Evolutionary conservation across 2,888 invertebrate genomes (phyloP).

Genomic region (Plagodis dolabraria): DNA sequence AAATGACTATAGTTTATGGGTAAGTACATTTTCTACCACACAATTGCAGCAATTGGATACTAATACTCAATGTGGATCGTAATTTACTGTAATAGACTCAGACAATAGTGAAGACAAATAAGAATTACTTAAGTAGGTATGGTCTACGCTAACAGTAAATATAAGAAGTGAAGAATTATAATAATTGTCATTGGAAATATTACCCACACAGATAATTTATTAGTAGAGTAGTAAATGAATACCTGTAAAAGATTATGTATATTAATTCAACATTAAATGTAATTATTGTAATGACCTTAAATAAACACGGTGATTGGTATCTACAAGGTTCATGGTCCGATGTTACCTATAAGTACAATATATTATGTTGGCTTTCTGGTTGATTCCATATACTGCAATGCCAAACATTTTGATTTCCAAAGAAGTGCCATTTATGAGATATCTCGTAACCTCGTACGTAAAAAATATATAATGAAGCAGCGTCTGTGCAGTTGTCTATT

Average conservation of each 20-base stretch:
- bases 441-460: too few relatives aligned
- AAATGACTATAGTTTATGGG: slow-evolving; percentile 55
- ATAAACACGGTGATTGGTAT: neutral
- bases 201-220: slow-evolving; percentile 60
- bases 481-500: too few relatives aligned
- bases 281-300: slow-evolving; percentile 4
- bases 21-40: slow-evolving; percentile 67
- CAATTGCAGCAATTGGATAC: slow-evolving; percentile 66
- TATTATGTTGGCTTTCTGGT: too few relatives aligned
- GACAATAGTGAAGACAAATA: slow-evolving; percentile 65
- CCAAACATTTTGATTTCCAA: too few relatives aligned
- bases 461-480: too few relatives aligned
- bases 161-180: slow-evolving; percentile 53
- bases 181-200: slow-evolving; percentile 46
- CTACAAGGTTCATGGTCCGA: neutral
- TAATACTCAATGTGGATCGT: slow-evolving; percentile 59
- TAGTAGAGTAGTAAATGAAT: slow-evolving; percentile 48
- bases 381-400: too few relatives aligned
- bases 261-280: slow-evolving; percentile 11
- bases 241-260: slow-evolving; percentile 65
- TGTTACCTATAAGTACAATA: too few relatives aligned
- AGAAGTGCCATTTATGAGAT: too few relatives aligned
- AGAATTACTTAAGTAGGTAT: slow-evolving; percentile 58
- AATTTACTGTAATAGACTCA: slow-evolving; percentile 57
- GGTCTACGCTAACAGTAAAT: slow-evolving; percentile 49